These are phyloP conservation scores for Acanthococcus lagerstroemiae DNA, from an alignment of 2,888 invertebrate species.

Conservation along the genomic window DNA sequence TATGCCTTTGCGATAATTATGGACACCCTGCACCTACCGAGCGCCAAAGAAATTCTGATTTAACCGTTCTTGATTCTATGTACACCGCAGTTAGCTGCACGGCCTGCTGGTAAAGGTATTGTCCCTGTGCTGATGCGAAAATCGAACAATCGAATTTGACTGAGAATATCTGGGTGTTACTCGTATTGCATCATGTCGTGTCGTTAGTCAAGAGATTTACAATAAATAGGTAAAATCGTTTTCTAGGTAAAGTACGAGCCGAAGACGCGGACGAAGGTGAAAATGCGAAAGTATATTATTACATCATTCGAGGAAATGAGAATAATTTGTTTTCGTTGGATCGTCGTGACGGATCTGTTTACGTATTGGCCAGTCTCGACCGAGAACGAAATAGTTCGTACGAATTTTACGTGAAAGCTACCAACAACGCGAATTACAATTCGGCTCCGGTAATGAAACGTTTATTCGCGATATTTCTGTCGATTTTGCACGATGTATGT, in stretches of 20 bases:
- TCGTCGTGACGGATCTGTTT: slow-evolving; percentile 66
- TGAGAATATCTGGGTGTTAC: too few relatives aligned
- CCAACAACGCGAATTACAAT: slow-evolving; percentile 69
- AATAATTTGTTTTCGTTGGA: slow-evolving; percentile 68
- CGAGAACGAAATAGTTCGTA: slow-evolving; percentile 67
- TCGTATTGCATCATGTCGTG: not conserved
- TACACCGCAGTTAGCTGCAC: too few relatives aligned
- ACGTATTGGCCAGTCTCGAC: slow-evolving; percentile 69
- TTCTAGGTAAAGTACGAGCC: slow-evolving; percentile 62
- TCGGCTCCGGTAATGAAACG: slow-evolving; percentile 44
- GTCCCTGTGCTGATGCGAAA: too few relatives aligned
- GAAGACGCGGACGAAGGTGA: slow-evolving; percentile 68
- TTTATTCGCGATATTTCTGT: too few relatives aligned
- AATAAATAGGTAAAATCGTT: too few relatives aligned
- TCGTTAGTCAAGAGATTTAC: not conserved
- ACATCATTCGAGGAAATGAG: slow-evolving; percentile 65
- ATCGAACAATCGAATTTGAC: too few relatives aligned
- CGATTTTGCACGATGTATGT: too few relatives aligned
- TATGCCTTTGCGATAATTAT: too few relatives aligned
- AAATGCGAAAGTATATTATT: slow-evolving; percentile 74
- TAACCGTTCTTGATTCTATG: too few relatives aligned
- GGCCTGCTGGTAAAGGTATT: too few relatives aligned
- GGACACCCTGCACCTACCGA: too few relatives aligned
- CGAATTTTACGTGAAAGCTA: slow-evolving; percentile 66
- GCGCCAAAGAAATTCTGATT: too few relatives aligned